Base-by-base conservation (phyloP, 2,888 invertebrate genomes). In the Aleiodes leptofemur region DNA sequence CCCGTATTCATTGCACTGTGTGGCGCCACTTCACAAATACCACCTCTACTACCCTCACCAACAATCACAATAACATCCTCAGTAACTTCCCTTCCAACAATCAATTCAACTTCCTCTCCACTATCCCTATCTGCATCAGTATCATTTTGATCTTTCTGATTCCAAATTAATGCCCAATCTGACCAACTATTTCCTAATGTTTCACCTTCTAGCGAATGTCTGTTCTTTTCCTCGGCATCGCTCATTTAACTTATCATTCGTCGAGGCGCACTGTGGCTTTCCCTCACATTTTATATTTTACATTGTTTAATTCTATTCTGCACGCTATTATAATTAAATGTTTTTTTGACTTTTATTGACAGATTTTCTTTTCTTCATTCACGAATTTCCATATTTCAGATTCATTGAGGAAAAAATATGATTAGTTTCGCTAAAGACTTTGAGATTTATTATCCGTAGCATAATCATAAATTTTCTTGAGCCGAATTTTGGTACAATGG, bases 21-120 rank as follows among this genome's bases (percentile, higher is more conserved):
- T 77, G 88, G 88, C 84, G 88, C 88, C 87, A 88, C 86, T 84
- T 88, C 87, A 86, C 86, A 84, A 64, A 82, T 82, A 76, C 77
- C 79, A 77, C 78, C 72, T 74, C 76, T 72, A 69, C 55, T 72
- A 29, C 69, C 68, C 16, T 72, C 76, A 53, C 72, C 68, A 53
- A 72, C 73, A 66, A 68, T 51, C 29, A 56, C 70, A 64, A 56
- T 61, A 53, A 55, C 68, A 73, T 77, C 77, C 76, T 72, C 76
- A 11, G 76, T 76, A 64, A 74, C 79, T 34, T 51, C 71, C 48
- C 71, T 73, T 57, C 61, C 16, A 14, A 23, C 64, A 66, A 34
- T 70, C 70, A 50, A 29, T 55, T 75, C 77, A 11, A 69, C 80
- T 72, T 83, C 83, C 70, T 74, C 76, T 48, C 70, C 79, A 57